phyloP scores from a whole-genome alignment of 35 echinoderm and acorn worm genomes.

The Strongylocentrotus purpuratus region DNA sequence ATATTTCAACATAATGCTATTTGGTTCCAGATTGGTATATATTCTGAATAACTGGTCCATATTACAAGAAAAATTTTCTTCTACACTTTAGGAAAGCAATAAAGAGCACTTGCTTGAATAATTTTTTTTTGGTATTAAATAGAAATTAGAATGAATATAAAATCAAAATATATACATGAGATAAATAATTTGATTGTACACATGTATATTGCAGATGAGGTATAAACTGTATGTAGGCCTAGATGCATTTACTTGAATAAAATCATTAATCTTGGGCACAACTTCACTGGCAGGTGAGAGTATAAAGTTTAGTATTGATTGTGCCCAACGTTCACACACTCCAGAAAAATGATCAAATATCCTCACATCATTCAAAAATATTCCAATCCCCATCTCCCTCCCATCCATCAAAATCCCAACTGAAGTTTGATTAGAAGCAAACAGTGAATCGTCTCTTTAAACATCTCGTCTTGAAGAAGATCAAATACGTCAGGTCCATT shows the following conservation, averaged over 20 bases:
- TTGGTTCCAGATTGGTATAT: too few relatives aligned
- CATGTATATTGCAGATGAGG: neutral
- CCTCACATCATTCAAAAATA: neutral
- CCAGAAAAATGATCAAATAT: neutral
- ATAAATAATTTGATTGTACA: too few relatives aligned
- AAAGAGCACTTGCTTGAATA: too few relatives aligned
- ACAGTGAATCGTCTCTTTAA: neutral
- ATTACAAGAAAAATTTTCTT: too few relatives aligned
- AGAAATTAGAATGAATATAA: too few relatives aligned
- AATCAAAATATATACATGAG: neutral
- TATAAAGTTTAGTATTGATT: neutral
- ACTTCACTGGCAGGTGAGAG: neutral
- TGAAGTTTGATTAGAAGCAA: neutral
- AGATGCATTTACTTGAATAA: neutral
- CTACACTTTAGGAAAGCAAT: too few relatives aligned
- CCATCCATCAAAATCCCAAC: neutral
- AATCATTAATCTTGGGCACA: neutral
- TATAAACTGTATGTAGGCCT: neutral
- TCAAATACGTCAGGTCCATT: conserved; percentile 19
- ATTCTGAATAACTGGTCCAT: too few relatives aligned
- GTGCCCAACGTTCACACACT: neutral
- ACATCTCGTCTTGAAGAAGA: neutral
- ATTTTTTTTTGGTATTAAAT: too few relatives aligned
- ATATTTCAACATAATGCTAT: too few relatives aligned
- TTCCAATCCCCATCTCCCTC: neutral